Evolutionary conservation across 2,113 vertebrate genomes (phyloP).

Genomic region (Vombatus ursinus): DNA sequence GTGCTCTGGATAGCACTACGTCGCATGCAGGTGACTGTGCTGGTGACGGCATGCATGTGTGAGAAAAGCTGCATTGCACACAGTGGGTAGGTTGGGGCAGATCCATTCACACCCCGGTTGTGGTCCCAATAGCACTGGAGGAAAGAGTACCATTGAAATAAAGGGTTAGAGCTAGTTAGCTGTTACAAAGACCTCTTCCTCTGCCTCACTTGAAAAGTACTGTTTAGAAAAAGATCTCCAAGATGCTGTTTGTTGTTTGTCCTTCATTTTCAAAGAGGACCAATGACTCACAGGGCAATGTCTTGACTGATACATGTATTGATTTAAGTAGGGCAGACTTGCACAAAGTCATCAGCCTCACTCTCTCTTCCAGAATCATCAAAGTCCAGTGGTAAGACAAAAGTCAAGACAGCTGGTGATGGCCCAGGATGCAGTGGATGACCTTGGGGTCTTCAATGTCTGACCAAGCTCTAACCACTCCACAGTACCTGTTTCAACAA

Average conservation of each 20-base stretch:
- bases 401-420: neutral
- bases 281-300: neutral
- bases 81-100: slow-evolving; percentile 86
- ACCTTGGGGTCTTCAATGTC: no score
- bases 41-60: slow-evolving; percentile 93
- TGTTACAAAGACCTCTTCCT: neutral
- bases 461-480: neutral
- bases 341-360: neutral
- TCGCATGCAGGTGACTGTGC: slow-evolving; percentile 95
- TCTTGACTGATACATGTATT: no score
- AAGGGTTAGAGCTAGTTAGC: neutral
- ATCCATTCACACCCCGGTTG: slow-evolving; percentile 83
- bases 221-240: neutral
- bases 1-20: slow-evolving; percentile 89
- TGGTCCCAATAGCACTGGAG: slow-evolving; percentile 90
- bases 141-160: slow-evolving; percentile 21
- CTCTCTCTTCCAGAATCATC: neutral
- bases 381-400: neutral
- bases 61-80: slow-evolving; percentile 96
- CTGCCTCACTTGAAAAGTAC: neutral
- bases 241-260: no score
- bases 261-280: neutral
- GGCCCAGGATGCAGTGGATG: neutral
- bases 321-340: neutral
- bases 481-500: neutral